Conservation (phyloP, 2,797 vertebrate species). For the Cossypha niveicapilla region DNA sequence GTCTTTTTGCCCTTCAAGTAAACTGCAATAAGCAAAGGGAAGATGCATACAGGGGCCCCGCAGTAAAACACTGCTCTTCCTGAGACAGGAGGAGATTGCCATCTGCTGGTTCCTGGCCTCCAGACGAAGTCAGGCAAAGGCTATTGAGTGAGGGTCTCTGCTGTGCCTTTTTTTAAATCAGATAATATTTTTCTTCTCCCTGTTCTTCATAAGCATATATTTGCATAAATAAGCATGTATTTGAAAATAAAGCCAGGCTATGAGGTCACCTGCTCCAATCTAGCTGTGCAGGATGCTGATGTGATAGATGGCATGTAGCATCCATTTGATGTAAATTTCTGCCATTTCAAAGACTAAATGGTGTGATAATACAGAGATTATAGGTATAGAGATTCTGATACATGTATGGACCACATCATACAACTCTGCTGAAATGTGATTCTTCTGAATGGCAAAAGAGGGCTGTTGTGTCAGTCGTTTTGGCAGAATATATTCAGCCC, state of each 20-base stretch:
- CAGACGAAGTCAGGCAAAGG: neutral
- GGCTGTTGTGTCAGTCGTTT: neutral
- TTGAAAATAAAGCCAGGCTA: neutral
- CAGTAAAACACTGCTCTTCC: neutral
- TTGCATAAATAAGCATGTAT: neutral
- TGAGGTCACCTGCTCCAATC: neutral
- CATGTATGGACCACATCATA: neutral
- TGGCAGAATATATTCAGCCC: neutral
- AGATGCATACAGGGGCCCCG: neutral
- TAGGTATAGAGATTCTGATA: neutral
- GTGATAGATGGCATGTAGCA: neutral
- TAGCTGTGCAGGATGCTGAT: neutral
- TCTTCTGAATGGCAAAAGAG: neutral
- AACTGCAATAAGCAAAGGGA: slow-evolving; percentile 61
- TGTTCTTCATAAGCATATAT: neutral
- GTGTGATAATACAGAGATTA: neutral
- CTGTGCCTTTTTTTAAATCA: neutral
- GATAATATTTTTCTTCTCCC: neutral
- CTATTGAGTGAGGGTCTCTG: neutral
- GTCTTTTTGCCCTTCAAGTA: slow-evolving; percentile 67
- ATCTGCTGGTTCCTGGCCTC: slow-evolving; percentile 59
- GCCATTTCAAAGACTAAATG: neutral
- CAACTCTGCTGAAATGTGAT: rapidly evolving
- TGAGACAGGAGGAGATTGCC: slow-evolving; percentile 65
- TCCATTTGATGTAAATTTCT: neutral